Conservation (phyloP, 2,797 vertebrate species). For the Chloroceryle amazona region DNA sequence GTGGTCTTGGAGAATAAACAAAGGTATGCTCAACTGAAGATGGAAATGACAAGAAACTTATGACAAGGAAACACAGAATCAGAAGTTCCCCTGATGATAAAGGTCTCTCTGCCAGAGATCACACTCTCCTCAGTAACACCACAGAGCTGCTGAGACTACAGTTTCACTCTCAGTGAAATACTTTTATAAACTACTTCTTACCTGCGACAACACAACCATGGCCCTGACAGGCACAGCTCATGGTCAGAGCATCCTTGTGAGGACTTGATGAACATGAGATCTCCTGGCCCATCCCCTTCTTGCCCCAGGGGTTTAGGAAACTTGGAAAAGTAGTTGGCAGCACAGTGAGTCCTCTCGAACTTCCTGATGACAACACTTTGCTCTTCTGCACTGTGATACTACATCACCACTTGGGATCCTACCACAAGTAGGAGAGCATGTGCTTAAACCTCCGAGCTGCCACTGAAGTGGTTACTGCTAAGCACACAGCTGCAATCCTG, state of each 20-base stretch:
- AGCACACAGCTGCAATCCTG: not conserved
- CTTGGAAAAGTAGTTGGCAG: not conserved
- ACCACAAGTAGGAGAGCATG: rapidly evolving
- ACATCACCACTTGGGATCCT: not conserved
- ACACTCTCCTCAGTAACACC: rapidly evolving
- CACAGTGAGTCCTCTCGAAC: not conserved
- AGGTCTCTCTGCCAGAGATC: not conserved
- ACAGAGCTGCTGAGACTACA: not conserved
- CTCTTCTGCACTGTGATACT: not conserved
- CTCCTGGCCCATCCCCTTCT: not conserved
- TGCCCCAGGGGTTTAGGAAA: not conserved
- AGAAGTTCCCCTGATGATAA: not conserved
- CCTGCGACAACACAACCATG: not conserved
- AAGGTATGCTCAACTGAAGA: rapidly evolving
- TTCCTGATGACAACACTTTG: not conserved
- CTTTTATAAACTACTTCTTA: not conserved
- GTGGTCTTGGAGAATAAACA: not conserved
- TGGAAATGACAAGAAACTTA: not conserved
- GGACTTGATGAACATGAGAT: not conserved
- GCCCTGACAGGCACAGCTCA: not conserved
- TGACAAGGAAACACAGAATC: not conserved
- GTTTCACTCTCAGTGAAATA: not conserved
- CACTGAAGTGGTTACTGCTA: not conserved
- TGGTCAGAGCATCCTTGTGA: rapidly evolving
- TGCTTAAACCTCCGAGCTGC: not conserved